A percentile compares a stretch with the other conserved stretches of the same genome.
Evolutionary conservation across 2,888 invertebrate genomes (phyloP).

Genomic region (Amiota communis): DNA sequence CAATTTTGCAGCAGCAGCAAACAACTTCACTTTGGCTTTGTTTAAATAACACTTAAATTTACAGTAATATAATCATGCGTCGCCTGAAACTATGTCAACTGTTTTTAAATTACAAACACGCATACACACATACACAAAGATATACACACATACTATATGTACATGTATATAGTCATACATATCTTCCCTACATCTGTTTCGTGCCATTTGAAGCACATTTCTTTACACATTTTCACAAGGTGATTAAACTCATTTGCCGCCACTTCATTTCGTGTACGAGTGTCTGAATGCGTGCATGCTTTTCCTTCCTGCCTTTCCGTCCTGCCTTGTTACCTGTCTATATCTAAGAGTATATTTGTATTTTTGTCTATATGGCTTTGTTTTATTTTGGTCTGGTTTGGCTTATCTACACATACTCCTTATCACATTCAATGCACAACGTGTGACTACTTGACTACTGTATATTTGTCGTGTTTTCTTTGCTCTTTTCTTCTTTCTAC

Average conservation of each 20-base stretch:
- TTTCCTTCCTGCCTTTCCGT: background rate
- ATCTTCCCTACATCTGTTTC: background rate
- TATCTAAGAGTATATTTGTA: background rate
- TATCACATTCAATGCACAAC: background rate
- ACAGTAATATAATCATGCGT: conserved; percentile 11
- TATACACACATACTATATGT: background rate
- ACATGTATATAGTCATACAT: too few relatives aligned
- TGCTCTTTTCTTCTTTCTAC: background rate
- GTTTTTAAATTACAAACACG: conserved; percentile 14
- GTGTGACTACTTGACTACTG: too few relatives aligned
- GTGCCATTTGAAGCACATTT: conserved; percentile 36
- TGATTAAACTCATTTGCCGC: conserved; percentile 25
- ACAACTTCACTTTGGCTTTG: conserved; percentile 52
- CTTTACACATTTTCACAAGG: conserved; percentile 22
- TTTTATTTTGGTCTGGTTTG: background rate
- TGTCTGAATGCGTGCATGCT: background rate
- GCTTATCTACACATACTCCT: background rate
- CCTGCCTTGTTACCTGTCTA: background rate
- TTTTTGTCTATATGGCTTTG: background rate
- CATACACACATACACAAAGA: background rate
- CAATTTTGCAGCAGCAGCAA: conserved; percentile 2
- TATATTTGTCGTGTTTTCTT: background rate
- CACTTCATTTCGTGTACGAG: conserved; percentile 11
- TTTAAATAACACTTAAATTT: conserved; percentile 67
- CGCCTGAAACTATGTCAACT: background rate